phyloP scores from a whole-genome alignment of 2,888 invertebrate genomes.

The Drepanosiphum platanoidis region DNA sequence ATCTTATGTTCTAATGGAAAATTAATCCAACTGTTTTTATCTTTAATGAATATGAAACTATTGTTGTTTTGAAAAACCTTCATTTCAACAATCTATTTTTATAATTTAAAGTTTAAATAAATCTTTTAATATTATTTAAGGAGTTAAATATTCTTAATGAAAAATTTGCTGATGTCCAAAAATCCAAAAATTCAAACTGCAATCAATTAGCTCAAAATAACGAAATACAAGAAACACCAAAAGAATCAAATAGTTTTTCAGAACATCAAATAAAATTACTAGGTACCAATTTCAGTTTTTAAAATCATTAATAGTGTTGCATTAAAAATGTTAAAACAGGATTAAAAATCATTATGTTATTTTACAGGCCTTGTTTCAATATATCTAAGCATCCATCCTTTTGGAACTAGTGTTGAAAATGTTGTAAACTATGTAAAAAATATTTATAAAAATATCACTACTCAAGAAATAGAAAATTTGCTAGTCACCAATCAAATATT shows the following conservation, averaged over 20 bases:
- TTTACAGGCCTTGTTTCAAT: slow-evolving; percentile 81
- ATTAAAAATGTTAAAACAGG: too few relatives aligned
- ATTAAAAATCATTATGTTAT: slow-evolving; percentile 41
- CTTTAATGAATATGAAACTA: too few relatives aligned
- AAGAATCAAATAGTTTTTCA: slow-evolving; percentile 65
- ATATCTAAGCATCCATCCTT: slow-evolving; percentile 91
- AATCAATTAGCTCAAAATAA: slow-evolving; percentile 68
- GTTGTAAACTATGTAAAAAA: slow-evolving; percentile 91
- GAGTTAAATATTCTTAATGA: slow-evolving; percentile 52
- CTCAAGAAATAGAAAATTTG: slow-evolving; percentile 80
- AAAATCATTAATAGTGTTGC: neutral
- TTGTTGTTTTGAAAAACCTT: too few relatives aligned
- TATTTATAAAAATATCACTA: slow-evolving; percentile 77
- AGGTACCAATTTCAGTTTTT: slow-evolving; percentile 68
- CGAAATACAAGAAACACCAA: slow-evolving; percentile 66
- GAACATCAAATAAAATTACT: slow-evolving; percentile 75
- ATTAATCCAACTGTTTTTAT: too few relatives aligned
- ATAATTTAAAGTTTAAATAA: too few relatives aligned
- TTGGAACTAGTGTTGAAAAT: slow-evolving; percentile 89
- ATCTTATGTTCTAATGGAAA: too few relatives aligned
- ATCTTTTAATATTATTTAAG: neutral
- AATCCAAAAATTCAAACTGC: slow-evolving; percentile 58
- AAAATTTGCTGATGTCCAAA: slow-evolving; percentile 33
- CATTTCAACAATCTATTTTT: too few relatives aligned
- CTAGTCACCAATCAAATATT: slow-evolving; percentile 70